Evolutionary conservation across 2,888 invertebrate genomes (phyloP).

Genomic region (Sepioteuthis lessoniana): DNA sequence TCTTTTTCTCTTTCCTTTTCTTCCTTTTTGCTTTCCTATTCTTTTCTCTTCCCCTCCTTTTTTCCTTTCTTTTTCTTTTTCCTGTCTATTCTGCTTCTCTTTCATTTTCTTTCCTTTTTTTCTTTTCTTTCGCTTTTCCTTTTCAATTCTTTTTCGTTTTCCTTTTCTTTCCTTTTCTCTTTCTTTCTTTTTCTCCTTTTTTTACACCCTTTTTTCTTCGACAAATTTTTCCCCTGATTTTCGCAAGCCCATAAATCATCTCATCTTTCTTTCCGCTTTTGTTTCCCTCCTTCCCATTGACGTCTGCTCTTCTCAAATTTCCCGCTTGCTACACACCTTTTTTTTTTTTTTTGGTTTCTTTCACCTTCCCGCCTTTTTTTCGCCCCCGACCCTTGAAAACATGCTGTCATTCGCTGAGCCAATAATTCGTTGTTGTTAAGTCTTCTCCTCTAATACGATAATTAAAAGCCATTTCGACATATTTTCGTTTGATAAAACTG

Average conservation of each 20-base stretch:
- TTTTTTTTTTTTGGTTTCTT: not conserved
- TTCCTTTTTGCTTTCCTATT: not conserved
- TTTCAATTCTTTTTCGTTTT: not conserved
- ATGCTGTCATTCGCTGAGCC: not conserved
- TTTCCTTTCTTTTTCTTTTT: not conserved
- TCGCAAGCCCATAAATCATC: not conserved
- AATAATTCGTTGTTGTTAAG: not conserved
- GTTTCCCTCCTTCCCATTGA: not conserved
- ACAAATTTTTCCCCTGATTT: not conserved
- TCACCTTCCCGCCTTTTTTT: not conserved
- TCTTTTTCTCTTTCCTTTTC: not conserved
- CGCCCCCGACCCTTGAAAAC: not conserved
- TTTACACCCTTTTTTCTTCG: not conserved
- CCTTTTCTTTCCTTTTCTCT: not conserved
- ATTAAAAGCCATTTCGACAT: conserved; percentile 33
- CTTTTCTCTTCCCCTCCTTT: not conserved
- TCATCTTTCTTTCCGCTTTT: not conserved
- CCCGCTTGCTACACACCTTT: not conserved
- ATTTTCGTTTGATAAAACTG: conserved; percentile 33
- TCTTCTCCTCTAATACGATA: conserved; percentile 8
- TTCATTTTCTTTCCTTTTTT: too few species aligned
- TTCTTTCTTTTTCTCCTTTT: not conserved
- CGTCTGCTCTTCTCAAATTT: not conserved
- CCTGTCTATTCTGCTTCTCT: too few species aligned
- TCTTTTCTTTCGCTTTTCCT: too few species aligned